phyloP scores from a whole-genome alignment of 2,113 vertebrate genomes.

The Clinocottus analis region DNA sequence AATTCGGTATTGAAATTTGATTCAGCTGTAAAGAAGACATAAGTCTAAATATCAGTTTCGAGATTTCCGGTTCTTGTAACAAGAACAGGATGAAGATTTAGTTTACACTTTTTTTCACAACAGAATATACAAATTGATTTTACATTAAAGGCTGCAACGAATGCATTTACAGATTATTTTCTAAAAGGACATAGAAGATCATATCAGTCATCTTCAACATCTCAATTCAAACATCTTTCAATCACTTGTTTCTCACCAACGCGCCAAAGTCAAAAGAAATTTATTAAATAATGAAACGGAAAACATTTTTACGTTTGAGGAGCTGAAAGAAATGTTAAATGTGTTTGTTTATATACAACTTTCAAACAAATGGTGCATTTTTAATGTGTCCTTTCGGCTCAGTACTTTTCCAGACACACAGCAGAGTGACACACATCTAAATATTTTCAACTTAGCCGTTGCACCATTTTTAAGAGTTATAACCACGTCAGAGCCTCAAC shows the following conservation, averaged over 20 bases:
- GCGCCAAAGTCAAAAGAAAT: background rate
- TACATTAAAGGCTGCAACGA: background rate
- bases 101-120: background rate
- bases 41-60: background rate
- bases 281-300: background rate
- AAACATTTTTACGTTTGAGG: background rate
- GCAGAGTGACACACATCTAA: slow-evolving; percentile 15
- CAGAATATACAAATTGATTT: background rate
- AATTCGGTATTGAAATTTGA: background rate
- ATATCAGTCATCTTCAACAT: background rate
- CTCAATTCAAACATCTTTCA: too few species aligned
- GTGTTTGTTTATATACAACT: too few species aligned
- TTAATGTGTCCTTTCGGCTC: background rate
- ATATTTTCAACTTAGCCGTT: slow-evolving; percentile 13
- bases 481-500: background rate
- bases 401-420: slow-evolving; percentile 10
- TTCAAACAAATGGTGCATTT: background rate
- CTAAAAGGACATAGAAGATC: background rate
- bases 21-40: background rate
- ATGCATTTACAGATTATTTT: background rate
- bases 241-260: background rate
- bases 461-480: background rate
- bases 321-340: too few species aligned
- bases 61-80: background rate
- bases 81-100: background rate